Evolutionary conservation across 1,140 invertebrate species (phyloP).

Genomic region (Chlorops oryzae): DNA sequence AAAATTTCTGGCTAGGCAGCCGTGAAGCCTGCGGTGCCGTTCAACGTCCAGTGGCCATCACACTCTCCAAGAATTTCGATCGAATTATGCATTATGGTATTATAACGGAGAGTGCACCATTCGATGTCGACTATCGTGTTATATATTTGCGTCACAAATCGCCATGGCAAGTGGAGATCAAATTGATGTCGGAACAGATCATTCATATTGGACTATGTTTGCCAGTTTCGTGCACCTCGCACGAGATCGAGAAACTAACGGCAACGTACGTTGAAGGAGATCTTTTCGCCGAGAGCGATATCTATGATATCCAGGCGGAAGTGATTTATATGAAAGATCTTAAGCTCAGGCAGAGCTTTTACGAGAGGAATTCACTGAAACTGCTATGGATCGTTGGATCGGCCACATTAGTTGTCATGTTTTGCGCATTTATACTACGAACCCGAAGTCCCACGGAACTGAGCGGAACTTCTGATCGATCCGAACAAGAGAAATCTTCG

Average conservation of each 20-base stretch:
- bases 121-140: constrained; percentile 39
- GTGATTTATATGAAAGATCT: constrained; percentile 43
- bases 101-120: constrained; percentile 34
- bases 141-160: constrained; percentile 40
- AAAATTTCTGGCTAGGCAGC: constrained; percentile 46
- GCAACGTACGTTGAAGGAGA: constrained; percentile 24
- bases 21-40: constrained; percentile 29
- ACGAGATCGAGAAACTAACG: constrained; percentile 35
- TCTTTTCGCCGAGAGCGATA: constrained; percentile 29
- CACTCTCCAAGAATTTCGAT: constrained; percentile 34
- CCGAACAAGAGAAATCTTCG: too few relatives aligned
- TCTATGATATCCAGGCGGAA: constrained; percentile 38
- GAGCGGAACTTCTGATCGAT: neutral
- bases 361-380: constrained; percentile 29
- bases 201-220: constrained; percentile 44
- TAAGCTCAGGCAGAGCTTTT: constrained; percentile 29
- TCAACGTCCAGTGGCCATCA: constrained; percentile 28
- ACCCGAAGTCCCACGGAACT: too few relatives aligned
- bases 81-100: constrained; percentile 38
- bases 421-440: constrained; percentile 31
- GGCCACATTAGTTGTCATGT: constrained; percentile 27
- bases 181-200: constrained; percentile 40
- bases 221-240: constrained; percentile 31
- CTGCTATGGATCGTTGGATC: constrained; percentile 27
- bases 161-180: constrained; percentile 45